Base-by-base conservation (phyloP, 2,797 vertebrate species). In the Pangasius sanitwongsei region DNA sequence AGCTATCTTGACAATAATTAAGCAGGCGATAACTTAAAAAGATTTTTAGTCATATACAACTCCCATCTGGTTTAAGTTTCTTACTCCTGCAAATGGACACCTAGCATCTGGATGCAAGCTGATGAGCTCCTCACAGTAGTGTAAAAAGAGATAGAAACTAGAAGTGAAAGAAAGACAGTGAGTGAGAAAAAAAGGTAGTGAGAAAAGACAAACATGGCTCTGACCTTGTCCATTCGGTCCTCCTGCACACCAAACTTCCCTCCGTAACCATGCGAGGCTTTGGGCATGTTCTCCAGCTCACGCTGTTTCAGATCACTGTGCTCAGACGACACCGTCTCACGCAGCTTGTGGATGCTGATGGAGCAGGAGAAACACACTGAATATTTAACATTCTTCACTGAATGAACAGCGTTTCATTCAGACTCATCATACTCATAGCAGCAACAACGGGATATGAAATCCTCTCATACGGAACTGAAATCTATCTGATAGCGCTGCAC, bases 151-250 rank as follows among this genome's bases (percentile, higher is more conserved):
- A 59, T 1, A 1, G 8, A 59, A 57, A 59, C 3, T 8, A 50
- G 41, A 78, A 57, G 69, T 72, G 16, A 87, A 3, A 37, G 2
- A 75, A 31, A n/a, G 4, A 41, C 41, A 69, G 44, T 4, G 11
- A 2, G 9, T 4, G 8, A 12, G 34, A 55, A 57, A 70, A 82
- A 83, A 23, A 25, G 31, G 41, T 23, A 65, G 48, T 57, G 18
- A 72, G 18, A 72, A 34, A 48, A 23, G 12, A 74, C 12, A 59
- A 28, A 0, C 6, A 6, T 4, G 8, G 20, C n/a, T 82, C 87
- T 70, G 7, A 98, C 98, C 94, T 97, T 99, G 94, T 99, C 98
- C 98, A 99, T 99, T 15, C 98, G 96, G 88, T 99, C 98, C 87
- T 98, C 97, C 90, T 99, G 98, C 28, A 99, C 95, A 0, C 98